A percentile compares a stretch with the other conserved stretches of the same genome.
phyloP scores from a whole-genome alignment of 1,140 invertebrate genomes.

The Thaumetopoea pityocampa region DNA sequence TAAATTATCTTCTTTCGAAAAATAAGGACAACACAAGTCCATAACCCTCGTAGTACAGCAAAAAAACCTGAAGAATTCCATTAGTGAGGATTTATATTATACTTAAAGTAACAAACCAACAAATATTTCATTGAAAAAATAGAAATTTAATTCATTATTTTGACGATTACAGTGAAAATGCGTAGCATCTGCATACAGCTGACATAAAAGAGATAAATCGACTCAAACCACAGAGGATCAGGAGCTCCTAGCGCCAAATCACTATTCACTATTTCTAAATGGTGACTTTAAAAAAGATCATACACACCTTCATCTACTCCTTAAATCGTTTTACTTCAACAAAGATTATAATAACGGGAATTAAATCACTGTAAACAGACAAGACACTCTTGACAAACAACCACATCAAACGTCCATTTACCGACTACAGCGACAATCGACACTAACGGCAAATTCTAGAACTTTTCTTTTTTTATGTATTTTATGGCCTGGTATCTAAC shows the following conservation, averaged over 20 bases:
- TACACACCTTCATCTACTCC: constrained; percentile 75
- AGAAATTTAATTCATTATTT: constrained; percentile 69
- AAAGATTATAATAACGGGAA: constrained; percentile 68
- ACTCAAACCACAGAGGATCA: constrained; percentile 49
- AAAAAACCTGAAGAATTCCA: constrained; percentile 59
- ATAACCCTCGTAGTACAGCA: constrained; percentile 67
- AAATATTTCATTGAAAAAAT: constrained; percentile 41
- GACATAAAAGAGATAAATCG: constrained; percentile 68
- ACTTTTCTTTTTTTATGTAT: constrained; percentile 47
- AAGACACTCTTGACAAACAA: constrained; percentile 76
- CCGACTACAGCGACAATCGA: constrained; percentile 71
- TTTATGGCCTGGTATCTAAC: no score
- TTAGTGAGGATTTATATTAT: constrained; percentile 36
- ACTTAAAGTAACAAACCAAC: constrained; percentile 28
- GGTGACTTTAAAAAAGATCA: constrained; percentile 26
- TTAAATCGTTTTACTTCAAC: constrained; percentile 69
- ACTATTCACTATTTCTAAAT: constrained; percentile 23
- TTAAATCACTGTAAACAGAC: constrained; percentile 75
- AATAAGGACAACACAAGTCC: constrained; percentile 63
- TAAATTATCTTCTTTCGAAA: constrained; percentile 61
- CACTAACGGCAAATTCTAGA: constrained; percentile 54
- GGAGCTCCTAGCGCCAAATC: constrained; percentile 62
- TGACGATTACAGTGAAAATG: constrained; percentile 49
- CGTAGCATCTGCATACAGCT: constrained; percentile 73
- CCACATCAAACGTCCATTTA: constrained; percentile 77